Evolutionary conservation across 1,140 invertebrate species (phyloP).

Genomic region (Temnothorax longispinosus): DNA sequence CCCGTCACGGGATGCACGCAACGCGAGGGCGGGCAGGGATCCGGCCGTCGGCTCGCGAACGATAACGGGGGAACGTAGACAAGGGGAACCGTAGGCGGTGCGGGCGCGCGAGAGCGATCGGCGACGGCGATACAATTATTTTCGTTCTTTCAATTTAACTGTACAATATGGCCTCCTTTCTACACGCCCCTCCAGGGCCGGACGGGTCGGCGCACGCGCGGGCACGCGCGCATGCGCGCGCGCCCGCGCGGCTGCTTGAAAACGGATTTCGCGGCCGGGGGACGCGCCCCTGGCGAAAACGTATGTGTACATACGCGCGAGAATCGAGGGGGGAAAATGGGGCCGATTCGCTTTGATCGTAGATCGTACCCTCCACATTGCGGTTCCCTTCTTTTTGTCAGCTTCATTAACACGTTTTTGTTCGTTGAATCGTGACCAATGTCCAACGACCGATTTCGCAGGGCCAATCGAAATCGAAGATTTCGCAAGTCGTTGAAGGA

Average conservation of each 20-base stretch:
- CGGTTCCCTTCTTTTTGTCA: too few species aligned
- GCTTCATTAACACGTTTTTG: background rate
- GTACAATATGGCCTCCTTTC: slow-evolving; percentile 87
- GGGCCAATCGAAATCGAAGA: background rate
- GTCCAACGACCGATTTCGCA: background rate
- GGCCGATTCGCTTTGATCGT: too few species aligned
- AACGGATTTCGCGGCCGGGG: background rate
- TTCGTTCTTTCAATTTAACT: slow-evolving; percentile 86
- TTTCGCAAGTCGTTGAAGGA: background rate
- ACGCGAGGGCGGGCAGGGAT: background rate
- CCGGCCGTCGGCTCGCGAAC: background rate
- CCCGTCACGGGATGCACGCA: background rate
- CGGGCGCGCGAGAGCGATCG: slow-evolving; percentile 40
- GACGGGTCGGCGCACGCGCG: slow-evolving; percentile 56
- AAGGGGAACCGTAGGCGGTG: slow-evolving; percentile 24
- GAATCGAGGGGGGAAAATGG: background rate
- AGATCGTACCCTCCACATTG: too few species aligned
- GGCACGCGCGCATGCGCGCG: background rate
- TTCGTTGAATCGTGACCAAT: background rate
- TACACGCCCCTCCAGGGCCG: slow-evolving; percentile 78
- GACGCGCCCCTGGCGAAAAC: background rate
- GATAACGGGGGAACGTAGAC: slow-evolving; percentile 41
- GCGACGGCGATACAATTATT: slow-evolving; percentile 78
- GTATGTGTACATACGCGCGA: too few species aligned
- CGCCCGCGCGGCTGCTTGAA: background rate